Conservation (phyloP, 2,797 vertebrate species). For the Heliangelus exortis region DNA sequence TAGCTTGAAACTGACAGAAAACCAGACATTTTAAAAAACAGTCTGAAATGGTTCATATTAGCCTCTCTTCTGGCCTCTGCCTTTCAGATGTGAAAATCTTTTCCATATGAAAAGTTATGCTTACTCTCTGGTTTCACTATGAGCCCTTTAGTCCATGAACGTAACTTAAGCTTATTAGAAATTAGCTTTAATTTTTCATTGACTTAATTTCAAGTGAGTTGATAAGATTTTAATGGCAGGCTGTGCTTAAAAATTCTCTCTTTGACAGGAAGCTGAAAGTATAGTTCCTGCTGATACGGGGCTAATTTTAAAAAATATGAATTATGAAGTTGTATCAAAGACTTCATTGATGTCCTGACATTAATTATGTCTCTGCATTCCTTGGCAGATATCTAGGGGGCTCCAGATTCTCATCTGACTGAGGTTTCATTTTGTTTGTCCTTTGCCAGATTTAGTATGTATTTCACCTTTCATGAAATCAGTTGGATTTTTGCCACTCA, state of each 20-base stretch:
- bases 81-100: slow-evolving; percentile 21
- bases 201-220: slow-evolving; percentile 90
- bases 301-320: slow-evolving; percentile 71
- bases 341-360: slow-evolving; percentile 60
- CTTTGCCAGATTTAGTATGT: neutral
- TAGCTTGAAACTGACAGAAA: slow-evolving; percentile 30
- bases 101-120: slow-evolving; percentile 40
- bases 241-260: slow-evolving; percentile 87
- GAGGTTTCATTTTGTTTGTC: slow-evolving; percentile 33
- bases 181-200: slow-evolving; percentile 86
- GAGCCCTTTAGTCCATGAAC: slow-evolving; percentile 56
- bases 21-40: neutral
- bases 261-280: slow-evolving; percentile 77
- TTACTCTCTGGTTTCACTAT: slow-evolving; percentile 34
- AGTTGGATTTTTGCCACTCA: slow-evolving; percentile 51
- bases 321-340: slow-evolving; percentile 73
- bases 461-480: slow-evolving; percentile 54
- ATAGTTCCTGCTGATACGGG: slow-evolving; percentile 63
- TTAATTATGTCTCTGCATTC: slow-evolving; percentile 54
- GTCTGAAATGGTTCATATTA: slow-evolving; percentile 23
- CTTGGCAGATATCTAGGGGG: neutral
- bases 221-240: slow-evolving; percentile 88
- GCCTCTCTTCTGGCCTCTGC: slow-evolving; percentile 18
- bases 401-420: neutral
- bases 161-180: slow-evolving; percentile 79